Conservation (phyloP, 2,797 vertebrate species). For the Sandelia bainsii region DNA sequence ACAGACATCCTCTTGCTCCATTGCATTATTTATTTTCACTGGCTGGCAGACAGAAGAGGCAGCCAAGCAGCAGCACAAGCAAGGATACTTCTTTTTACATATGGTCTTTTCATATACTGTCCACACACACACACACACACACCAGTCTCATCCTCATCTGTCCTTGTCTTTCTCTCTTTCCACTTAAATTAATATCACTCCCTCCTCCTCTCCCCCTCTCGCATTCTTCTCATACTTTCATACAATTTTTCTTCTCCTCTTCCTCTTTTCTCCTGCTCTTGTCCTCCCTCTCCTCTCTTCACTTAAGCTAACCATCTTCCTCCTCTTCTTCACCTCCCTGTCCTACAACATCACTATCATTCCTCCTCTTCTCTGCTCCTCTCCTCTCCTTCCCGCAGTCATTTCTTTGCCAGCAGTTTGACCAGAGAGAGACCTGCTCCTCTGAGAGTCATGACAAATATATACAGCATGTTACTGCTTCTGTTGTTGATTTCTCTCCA, state of each 20-base stretch:
- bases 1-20: conserved; percentile 23
- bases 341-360: too few relatives aligned
- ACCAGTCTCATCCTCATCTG: conserved; percentile 11
- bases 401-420: background rate
- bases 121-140: conserved; percentile 16
- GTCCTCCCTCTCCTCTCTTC: conserved; percentile 15
- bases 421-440: conserved; percentile 13
- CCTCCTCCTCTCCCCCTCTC: conserved; percentile 9
- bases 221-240: conserved; percentile 8
- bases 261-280: conserved; percentile 4
- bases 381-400: background rate
- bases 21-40: conserved; percentile 69
- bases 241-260: background rate
- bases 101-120: conserved; percentile 57
- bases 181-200: conserved; percentile 41
- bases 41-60: conserved; percentile 50
- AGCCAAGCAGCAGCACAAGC: conserved; percentile 47
- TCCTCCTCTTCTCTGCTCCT: background rate
- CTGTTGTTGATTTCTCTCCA: background rate
- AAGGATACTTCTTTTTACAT: conserved; percentile 56
- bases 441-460: conserved; percentile 12
- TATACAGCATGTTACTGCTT: background rate
- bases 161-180: conserved; percentile 50
- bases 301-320: too few relatives aligned
- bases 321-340: background rate